Base-by-base conservation (phyloP, 2,888 invertebrate species). In the Netelia inedita region DNA sequence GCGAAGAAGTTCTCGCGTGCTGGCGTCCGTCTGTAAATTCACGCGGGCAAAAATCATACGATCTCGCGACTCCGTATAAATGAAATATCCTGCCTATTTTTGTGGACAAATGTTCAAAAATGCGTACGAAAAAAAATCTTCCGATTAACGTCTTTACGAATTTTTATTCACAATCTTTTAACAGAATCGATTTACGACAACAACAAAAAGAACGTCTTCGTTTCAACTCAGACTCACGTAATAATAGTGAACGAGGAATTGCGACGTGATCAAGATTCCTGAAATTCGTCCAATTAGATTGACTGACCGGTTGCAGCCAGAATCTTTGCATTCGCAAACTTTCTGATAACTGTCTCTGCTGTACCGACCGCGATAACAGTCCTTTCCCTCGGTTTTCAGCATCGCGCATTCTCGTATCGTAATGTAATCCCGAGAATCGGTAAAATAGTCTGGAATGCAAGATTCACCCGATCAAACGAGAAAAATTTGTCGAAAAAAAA, bases 291-390 rank as follows among this genome's bases (percentile, higher is more conserved):
- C 68, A 79, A 6, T 55, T 66, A 79, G 59, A 78, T 66, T 87
- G 19, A 79, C 59, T 10, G 91, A 88, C 55, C 83, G 83, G 87
- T 91, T 91, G 82, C 91, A 91, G 19, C 89, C 90, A 14, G 86
- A 79, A 65, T 87, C 88, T 57, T 85, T 83, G 72, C 91, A 91
- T 75, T 92, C 92, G 83, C 92, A 91, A 23, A 89, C 79, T 11
- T 87, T 75, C 76, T 91, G 92, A 88, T 90, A 89, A 88, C 90
- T 90, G 59, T 90, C 90, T 6, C 82, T 88, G 19, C 74, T 86
- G 74, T 91, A 89, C 73, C 88, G 89, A 46, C 91, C 91, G 76
- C 82, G 87, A 71, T 92, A 91, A 86, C 92, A 92, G 19, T 86
- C 86, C 3, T 80, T 86, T 19, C 79, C 85, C 14, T 71, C 81